These are phyloP conservation scores for Arrhopalites spinosus DNA, from an alignment of 2,888 invertebrate genomes.

Conservation along the genomic window DNA sequence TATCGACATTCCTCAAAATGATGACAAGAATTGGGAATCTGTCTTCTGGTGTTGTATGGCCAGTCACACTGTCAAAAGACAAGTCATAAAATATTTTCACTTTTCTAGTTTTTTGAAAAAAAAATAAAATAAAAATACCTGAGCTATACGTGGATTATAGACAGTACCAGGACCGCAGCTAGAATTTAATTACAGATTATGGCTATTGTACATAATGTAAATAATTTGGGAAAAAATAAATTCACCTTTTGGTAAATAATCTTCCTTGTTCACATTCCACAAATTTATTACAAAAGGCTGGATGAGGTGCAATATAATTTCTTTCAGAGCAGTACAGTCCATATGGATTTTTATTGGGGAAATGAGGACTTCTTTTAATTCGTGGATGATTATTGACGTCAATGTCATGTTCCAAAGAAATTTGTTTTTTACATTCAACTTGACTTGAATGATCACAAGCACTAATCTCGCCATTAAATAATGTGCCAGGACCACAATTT, in stretches of 20 bases:
- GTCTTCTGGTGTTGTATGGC: conserved; percentile 44
- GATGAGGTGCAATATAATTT: conserved; percentile 41
- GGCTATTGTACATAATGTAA: neutral
- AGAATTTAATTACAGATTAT: neutral
- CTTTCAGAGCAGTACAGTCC: neutral
- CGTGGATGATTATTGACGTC: conserved; percentile 44
- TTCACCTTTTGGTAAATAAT: conserved; percentile 44
- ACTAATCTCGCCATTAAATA: conserved; percentile 44
- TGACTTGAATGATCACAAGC: conserved; percentile 46
- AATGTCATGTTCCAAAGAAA: conserved; percentile 53
- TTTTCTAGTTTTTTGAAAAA: neutral
- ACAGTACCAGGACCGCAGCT: conserved; percentile 55
- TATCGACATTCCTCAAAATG: conserved; percentile 41
- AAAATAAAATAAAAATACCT: neutral
- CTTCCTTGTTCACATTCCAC: conserved; percentile 52
- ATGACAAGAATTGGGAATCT: conserved; percentile 39
- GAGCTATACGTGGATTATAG: conserved; percentile 35
- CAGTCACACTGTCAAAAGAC: conserved; percentile 39
- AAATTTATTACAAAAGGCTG: conserved; percentile 46
- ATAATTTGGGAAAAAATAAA: neutral
- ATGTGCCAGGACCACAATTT: conserved; percentile 46
- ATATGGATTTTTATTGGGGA: neutral
- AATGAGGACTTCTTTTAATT: neutral
- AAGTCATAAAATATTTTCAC: neutral
- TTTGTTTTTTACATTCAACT: conserved; percentile 45